Percentiles rank a stretch among this genome's conserved stretches.
Conservation (phyloP, 2,888 invertebrate genomes). For the Galeruca laticollis region DNA sequence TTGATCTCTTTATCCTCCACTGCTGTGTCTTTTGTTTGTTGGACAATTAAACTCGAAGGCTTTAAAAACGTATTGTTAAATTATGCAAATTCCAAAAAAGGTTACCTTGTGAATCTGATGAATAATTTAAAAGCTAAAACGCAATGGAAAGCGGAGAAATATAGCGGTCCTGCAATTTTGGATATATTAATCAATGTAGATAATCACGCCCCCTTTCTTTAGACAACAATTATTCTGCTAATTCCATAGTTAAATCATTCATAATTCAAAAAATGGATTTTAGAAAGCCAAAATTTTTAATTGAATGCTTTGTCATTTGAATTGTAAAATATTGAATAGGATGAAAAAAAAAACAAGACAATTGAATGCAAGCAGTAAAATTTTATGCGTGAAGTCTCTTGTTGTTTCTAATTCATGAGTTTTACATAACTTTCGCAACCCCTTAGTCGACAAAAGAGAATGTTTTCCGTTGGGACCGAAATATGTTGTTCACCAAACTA, state of each 20-base stretch:
- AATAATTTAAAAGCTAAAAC: not conserved
- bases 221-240: not conserved
- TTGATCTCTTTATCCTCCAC: not conserved
- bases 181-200: slow-evolving; percentile 1
- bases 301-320: no score
- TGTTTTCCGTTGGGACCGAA: no score
- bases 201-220: not conserved
- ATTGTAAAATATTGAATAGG: no score
- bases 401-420: no score
- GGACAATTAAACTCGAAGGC: slow-evolving; percentile 4
- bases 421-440: no score
- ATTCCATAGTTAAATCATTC: not conserved
- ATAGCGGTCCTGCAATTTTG: not conserved
- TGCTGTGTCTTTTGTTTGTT: not conserved
- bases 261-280: not conserved
- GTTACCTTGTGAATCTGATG: slow-evolving; percentile 6
- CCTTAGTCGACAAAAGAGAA: no score
- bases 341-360: no score
- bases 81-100: slow-evolving; percentile 7
- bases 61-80: slow-evolving; percentile 5
- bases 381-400: no score
- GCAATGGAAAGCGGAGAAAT: not conserved
- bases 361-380: no score
- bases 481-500: no score
- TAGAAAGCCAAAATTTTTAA: no score